Evolutionary conservation across 2,888 invertebrate species (phyloP).

Genomic region (Meiosimyza decipiens): DNA sequence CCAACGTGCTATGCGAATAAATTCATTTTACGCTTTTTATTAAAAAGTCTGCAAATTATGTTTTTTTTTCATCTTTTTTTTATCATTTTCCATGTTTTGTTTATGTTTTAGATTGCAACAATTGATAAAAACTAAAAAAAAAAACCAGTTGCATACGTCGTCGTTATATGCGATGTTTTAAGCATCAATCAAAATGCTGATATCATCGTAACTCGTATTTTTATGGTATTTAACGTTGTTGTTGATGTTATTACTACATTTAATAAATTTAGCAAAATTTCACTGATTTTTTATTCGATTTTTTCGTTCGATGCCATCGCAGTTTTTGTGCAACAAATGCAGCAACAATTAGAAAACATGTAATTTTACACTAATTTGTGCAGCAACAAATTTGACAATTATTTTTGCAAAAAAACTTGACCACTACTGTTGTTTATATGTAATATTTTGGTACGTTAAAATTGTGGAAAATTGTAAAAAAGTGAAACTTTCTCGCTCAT

Average conservation of each 20-base stretch:
- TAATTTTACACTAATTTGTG: slow-evolving; percentile 8
- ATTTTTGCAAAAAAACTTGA: too few species aligned
- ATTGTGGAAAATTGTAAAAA: too few species aligned
- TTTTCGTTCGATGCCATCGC: background rate
- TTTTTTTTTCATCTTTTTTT: background rate
- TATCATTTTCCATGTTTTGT: background rate
- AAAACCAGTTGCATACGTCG: slow-evolving; percentile 10
- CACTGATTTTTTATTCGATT: background rate
- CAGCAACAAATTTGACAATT: background rate
- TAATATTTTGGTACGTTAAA: too few species aligned
- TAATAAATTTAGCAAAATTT: background rate
- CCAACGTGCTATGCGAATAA: too few species aligned
- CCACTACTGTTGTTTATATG: too few species aligned
- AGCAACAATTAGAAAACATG: background rate
- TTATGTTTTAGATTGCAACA: slow-evolving; percentile 8
- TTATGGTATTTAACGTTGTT: background rate
- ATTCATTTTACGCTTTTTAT: too few species aligned
- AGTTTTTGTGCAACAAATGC: background rate
- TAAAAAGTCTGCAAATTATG: too few species aligned
- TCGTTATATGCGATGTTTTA: slow-evolving; percentile 15
- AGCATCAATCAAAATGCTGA: slow-evolving; percentile 52
- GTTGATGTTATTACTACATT: background rate
- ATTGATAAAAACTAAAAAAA: slow-evolving; percentile 3
- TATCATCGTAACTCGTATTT: slow-evolving; percentile 46
- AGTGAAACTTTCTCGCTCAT: too few species aligned